These are phyloP conservation scores for Drosophila nr. perissopoda DNA, from an alignment of 2,888 invertebrate genomes.

Conservation along the genomic window DNA sequence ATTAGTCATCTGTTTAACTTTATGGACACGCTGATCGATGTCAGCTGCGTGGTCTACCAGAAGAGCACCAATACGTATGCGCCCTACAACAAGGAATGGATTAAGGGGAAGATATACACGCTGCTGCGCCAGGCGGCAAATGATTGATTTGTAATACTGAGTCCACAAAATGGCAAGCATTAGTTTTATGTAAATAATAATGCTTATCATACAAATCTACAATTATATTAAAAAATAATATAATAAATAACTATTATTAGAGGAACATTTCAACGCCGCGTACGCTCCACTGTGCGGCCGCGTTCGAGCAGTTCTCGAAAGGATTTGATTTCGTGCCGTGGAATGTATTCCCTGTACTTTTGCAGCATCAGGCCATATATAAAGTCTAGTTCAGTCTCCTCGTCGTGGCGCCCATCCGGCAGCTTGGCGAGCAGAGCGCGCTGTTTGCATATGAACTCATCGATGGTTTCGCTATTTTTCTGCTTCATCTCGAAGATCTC, in stretches of 20 bases:
- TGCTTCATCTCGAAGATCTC: slow-evolving; percentile 81
- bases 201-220: not conserved
- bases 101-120: slow-evolving; percentile 99
- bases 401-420: slow-evolving; percentile 81
- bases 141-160: not conserved
- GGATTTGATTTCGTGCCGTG: slow-evolving; percentile 77
- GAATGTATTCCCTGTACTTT: slow-evolving; percentile 77
- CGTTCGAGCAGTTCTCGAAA: slow-evolving; percentile 79
- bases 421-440: slow-evolving; percentile 81
- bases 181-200: not conserved
- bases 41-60: slow-evolving; percentile 98
- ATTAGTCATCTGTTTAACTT: slow-evolving; percentile 99
- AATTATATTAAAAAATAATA: not conserved
- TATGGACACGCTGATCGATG: slow-evolving; percentile 97
- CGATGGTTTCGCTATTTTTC: slow-evolving; percentile 55
- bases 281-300: slow-evolving; percentile 79
- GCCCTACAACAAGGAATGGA: slow-evolving; percentile 99
- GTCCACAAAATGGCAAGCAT: not conserved
- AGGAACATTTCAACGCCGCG: slow-evolving; percentile 22
- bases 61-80: slow-evolving; percentile 97
- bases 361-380: slow-evolving; percentile 76
- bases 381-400: slow-evolving; percentile 82
- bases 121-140: slow-evolving; percentile 86
- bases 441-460: slow-evolving; percentile 80
- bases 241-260: not conserved